Conservation (phyloP, 2,113 vertebrate species). For the Mandrillus leucophaeus region DNA sequence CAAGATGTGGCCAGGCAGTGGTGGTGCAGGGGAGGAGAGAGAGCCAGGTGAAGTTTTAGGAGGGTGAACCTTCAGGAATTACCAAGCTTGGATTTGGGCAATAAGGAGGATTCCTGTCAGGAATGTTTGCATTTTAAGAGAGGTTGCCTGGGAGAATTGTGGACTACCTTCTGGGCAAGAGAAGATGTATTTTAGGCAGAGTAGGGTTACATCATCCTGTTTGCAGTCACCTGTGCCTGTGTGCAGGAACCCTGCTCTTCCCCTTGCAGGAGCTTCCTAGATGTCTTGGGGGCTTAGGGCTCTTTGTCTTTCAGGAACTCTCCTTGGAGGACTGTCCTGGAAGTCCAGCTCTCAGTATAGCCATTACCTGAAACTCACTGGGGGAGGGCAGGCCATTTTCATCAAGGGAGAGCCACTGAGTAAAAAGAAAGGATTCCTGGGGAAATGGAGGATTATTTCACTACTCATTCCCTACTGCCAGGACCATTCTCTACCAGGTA, state of each 20-base stretch:
- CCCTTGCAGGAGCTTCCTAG: neutral
- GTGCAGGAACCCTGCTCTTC: neutral
- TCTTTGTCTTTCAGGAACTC: neutral
- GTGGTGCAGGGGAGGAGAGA: neutral
- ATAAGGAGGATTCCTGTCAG: neutral
- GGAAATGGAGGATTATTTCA: neutral
- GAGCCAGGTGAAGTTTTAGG: neutral
- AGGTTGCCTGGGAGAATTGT: neutral
- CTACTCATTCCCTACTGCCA: neutral
- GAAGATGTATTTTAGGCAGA: neutral
- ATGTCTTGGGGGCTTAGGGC: neutral
- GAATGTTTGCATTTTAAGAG: neutral
- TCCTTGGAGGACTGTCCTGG: neutral
- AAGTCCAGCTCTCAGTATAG: neutral
- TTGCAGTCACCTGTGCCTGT: neutral
- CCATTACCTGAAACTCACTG: neutral
- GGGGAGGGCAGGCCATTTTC: neutral
- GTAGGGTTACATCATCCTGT: neutral
- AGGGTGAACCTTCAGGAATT: neutral
- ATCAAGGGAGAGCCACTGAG: neutral
- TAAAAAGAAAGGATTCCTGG: neutral
- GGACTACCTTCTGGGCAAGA: neutral
- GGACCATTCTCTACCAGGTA: neutral
- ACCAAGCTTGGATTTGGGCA: neutral
- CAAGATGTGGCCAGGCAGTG: neutral